Evolutionary conservation across 2,888 invertebrate species (phyloP), one percentile per base, ranked within the genome.

Genomic region (Eurytoma californica): DNA sequence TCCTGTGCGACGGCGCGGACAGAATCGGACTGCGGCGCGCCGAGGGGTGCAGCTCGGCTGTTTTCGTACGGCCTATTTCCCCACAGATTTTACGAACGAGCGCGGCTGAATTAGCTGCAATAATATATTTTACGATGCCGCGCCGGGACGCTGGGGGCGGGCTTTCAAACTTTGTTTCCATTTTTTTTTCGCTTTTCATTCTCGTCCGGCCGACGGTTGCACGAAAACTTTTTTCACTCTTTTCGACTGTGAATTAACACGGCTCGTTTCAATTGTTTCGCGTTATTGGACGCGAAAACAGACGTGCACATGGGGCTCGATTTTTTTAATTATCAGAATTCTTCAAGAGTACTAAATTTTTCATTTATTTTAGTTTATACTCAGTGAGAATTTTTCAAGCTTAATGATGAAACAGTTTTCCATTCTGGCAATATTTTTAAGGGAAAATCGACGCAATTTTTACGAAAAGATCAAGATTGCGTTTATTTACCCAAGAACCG

Each of bases 11-110:
- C 16, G 30, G n/a, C n/a, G 61, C 16, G 61, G 30, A 39, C 61
- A n/a, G 16, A 63, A 63, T 30, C 39, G 30, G 30, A 14, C 3
- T 9, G 9, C 20, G 57, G 57, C 18, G 61, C 57, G 61, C 55
- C 18, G 20, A 1, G 13, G 20, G 18, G 24, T 24, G 39, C 18
- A 9, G 39, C 14, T 2, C 13, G 57, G 68, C 30, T 68, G 60
- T 53, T 61, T 68, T 75, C 53, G 14, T 9, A 61, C 68, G 61
- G 60, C 68, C 68, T 75, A 61, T 75, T 75, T 74, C 49, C 60
- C 24, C 12, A 9, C 55, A 57, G 73, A 58, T 66, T 73, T 66
- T 47, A 66, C 66, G 57, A 49, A 24, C 55, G 47, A 24, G 39
- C n/a, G 39, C 14, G 18, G n/a, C 30, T 9, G 39, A 65, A 66